A percentile compares a stretch with the other conserved stretches of the same genome.
phyloP scores from a whole-genome alignment of 2,888 invertebrate genomes.

The Drosophila paracracens region DNA sequence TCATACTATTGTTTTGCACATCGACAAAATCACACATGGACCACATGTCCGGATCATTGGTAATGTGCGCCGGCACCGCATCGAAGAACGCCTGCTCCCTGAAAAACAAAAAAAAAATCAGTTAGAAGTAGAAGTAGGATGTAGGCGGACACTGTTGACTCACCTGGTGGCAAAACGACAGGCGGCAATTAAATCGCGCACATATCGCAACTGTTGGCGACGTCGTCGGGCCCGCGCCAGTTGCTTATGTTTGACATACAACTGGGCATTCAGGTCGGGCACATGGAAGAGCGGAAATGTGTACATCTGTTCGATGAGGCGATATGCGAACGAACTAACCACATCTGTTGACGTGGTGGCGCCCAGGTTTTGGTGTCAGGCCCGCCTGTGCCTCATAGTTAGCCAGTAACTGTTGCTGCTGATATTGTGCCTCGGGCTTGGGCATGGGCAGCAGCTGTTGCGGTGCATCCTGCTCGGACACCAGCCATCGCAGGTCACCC shows the following conservation, averaged over 20 bases:
- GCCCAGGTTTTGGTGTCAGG: slow-evolving; percentile 92
- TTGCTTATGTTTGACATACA: slow-evolving; percentile 88
- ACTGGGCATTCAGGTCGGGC: slow-evolving; percentile 88
- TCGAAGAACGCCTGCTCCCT: slow-evolving; percentile 86
- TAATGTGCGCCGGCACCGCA: slow-evolving; percentile 87
- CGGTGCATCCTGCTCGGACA: slow-evolving; percentile 91
- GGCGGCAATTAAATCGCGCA: slow-evolving; percentile 89
- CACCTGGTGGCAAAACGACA: slow-evolving; percentile 89
- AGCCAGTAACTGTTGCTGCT: slow-evolving; percentile 51
- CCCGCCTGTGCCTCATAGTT: slow-evolving; percentile 59
- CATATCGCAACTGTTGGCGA: slow-evolving; percentile 88
- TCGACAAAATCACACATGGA: slow-evolving; percentile 90
- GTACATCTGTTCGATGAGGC: slow-evolving; percentile 91
- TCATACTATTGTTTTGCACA: slow-evolving; percentile 88
- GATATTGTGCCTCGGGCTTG: slow-evolving; percentile 78
- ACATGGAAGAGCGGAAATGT: slow-evolving; percentile 92
- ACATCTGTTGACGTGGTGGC: slow-evolving; percentile 92
- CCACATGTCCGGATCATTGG: slow-evolving; percentile 89
- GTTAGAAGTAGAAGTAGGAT: not conserved
- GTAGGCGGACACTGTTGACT: slow-evolving; percentile 71
- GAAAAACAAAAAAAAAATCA: not conserved
- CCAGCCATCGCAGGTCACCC: slow-evolving; percentile 92
- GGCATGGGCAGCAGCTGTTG: slow-evolving; percentile 92
- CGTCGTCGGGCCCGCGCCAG: slow-evolving; percentile 88
- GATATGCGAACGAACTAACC: slow-evolving; percentile 93